Conservation (phyloP, 2,888 invertebrate genomes). For the Minunthozetes semirufus region DNA sequence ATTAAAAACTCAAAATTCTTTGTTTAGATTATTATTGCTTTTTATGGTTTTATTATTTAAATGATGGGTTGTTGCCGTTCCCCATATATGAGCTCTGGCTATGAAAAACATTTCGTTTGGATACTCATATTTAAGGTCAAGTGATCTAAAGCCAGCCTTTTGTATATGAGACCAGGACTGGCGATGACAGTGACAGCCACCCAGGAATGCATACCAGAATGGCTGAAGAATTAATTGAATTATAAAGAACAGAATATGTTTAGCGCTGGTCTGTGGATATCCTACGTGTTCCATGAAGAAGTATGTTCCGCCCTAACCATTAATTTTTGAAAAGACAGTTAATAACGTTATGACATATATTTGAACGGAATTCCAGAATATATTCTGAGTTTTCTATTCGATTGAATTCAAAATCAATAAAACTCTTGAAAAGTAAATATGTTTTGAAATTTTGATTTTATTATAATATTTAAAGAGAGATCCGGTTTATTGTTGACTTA, state of each 20-base stretch:
- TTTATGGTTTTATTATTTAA: too few relatives aligned
- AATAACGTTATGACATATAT: not conserved
- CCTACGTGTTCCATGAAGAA: constrained; percentile 23
- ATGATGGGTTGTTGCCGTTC: not conserved
- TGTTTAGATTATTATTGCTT: too few relatives aligned
- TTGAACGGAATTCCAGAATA: not conserved
- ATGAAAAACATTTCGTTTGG: constrained; percentile 20
- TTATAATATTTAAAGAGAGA: not conserved
- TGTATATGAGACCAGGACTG: constrained; percentile 21
- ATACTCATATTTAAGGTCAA: constrained; percentile 22
- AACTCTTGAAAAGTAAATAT: not conserved
- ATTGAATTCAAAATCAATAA: constrained; percentile 1
- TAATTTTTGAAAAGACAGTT: not conserved
- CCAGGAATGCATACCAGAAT: constrained; percentile 23
- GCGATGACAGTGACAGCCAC: constrained; percentile 25
- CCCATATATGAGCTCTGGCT: constrained; percentile 22
- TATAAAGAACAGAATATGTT: not conserved
- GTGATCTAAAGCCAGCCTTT: constrained; percentile 13
- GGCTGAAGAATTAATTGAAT: constrained; percentile 14
- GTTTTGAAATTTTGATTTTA: not conserved
- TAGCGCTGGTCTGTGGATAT: constrained; percentile 10
- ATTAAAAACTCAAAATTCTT: too few relatives aligned
- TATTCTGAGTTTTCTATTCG: not conserved
- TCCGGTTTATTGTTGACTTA: not conserved
- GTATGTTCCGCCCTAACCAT: constrained; percentile 13